Conservation (phyloP, 2,797 vertebrate species). For the Trachurus trachurus region DNA sequence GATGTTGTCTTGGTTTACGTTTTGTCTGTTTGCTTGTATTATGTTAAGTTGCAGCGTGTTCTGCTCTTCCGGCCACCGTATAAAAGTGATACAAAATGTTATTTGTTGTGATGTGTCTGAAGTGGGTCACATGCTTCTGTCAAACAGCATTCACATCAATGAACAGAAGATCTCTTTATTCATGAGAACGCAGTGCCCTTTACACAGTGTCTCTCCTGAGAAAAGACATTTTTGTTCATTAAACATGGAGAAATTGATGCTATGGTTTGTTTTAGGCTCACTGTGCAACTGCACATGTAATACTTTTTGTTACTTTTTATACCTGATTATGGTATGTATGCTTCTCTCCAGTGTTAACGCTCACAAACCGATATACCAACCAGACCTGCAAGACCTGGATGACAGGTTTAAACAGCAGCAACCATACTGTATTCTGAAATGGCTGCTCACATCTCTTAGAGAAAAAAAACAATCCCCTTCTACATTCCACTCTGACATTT, state of each 20-base stretch:
- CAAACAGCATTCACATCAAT: neutral
- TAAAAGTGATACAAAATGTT: neutral
- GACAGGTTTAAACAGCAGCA: neutral
- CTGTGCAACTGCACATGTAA: neutral
- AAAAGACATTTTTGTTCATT: neutral
- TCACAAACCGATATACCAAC: neutral
- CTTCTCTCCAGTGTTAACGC: neutral
- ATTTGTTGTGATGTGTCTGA: neutral
- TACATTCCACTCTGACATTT: too few relatives aligned
- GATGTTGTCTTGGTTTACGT: neutral
- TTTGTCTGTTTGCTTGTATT: neutral
- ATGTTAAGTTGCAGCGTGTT: neutral
- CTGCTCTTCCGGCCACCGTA: neutral
- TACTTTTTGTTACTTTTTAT: neutral
- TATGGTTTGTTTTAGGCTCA: neutral
- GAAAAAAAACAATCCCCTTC: too few relatives aligned
- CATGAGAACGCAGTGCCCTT: slow-evolving; percentile 3
- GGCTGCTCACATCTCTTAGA: too few relatives aligned
- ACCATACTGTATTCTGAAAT: neutral
- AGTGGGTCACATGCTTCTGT: slow-evolving; percentile 36
- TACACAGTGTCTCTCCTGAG: slow-evolving; percentile 15
- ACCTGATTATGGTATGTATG: neutral
- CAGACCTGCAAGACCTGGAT: neutral
- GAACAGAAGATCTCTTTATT: slow-evolving; percentile 29
- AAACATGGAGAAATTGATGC: neutral